A percentile compares a stretch with the other conserved stretches of the same genome.
phyloP scores from a whole-genome alignment of 2,888 invertebrate genomes.

The Epirrita christyi region DNA sequence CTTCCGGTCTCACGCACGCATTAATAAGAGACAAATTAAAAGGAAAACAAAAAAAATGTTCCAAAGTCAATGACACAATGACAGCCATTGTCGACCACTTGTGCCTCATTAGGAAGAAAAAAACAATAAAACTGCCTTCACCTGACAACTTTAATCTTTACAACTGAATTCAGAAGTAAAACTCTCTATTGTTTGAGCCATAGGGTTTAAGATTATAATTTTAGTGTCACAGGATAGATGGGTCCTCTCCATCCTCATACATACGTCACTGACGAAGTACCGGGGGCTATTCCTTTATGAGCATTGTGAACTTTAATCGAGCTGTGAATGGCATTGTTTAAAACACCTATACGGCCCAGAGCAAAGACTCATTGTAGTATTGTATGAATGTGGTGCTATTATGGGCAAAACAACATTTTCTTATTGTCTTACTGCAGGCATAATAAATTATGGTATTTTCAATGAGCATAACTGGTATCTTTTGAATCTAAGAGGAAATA shows the following conservation, averaged over 20 bases:
- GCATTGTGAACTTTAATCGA: constrained; percentile 77
- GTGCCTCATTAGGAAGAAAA: constrained; percentile 81
- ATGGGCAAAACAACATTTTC: constrained; percentile 13
- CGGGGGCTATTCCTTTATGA: constrained; percentile 75
- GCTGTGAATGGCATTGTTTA: constrained; percentile 76
- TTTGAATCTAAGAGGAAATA: no score
- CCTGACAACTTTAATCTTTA: constrained; percentile 49
- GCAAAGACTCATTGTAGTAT: constrained; percentile 50
- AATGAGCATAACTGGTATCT: neutral
- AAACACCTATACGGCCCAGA: constrained; percentile 59
- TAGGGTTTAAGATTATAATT: constrained; percentile 47
- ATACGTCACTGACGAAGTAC: constrained; percentile 65
- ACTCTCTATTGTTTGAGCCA: constrained; percentile 39
- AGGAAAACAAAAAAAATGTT: constrained; percentile 59
- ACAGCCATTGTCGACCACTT: constrained; percentile 76
- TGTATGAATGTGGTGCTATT: constrained; percentile 41
- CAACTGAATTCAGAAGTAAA: constrained; percentile 15
- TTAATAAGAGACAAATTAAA: constrained; percentile 70
- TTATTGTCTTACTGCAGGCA: neutral
- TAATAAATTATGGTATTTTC: neutral
- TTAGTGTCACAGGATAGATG: constrained; percentile 29
- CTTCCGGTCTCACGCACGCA: constrained; percentile 58
- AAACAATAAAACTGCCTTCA: constrained; percentile 72
- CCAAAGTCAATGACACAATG: constrained; percentile 72
- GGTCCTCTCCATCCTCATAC: constrained; percentile 57